Percentiles rank a stretch among this genome's conserved stretches.
Evolutionary conservation across 2,797 vertebrate genomes (phyloP).

Genomic region (Melopsittacus undulatus): DNA sequence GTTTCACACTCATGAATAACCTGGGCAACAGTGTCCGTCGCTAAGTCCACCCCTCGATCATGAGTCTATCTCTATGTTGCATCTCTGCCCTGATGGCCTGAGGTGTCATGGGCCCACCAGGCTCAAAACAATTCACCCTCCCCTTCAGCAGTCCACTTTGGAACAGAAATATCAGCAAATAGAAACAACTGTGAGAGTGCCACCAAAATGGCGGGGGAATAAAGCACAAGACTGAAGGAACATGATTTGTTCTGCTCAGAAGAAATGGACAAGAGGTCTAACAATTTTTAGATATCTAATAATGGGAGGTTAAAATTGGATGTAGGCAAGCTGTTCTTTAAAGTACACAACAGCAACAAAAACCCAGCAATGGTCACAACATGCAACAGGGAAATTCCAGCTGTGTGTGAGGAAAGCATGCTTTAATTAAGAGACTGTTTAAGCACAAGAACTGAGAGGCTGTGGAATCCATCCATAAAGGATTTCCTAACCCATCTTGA

Average conservation of each 20-base stretch:
- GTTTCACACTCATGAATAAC: too few species aligned
- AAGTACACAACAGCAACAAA: not conserved
- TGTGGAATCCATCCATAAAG: not conserved
- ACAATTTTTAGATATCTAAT: not conserved
- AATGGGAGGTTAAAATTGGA: not conserved
- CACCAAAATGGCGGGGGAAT: not conserved
- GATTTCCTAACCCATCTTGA: not conserved
- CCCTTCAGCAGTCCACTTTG: not conserved
- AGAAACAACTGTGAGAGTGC: not conserved
- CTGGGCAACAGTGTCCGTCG: too few species aligned
- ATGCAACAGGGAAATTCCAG: not conserved
- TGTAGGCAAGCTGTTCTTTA: not conserved
- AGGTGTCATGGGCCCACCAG: too few species aligned
- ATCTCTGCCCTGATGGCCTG: too few species aligned
- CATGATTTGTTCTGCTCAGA: not conserved
- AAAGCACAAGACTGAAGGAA: not conserved
- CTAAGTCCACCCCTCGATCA: too few species aligned
- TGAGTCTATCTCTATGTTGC: too few species aligned
- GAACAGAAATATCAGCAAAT: not conserved
- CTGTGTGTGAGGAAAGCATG: not conserved
- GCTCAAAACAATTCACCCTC: too few species aligned
- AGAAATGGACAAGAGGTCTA: not conserved
- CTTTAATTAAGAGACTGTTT: not conserved
- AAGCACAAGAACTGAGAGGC: not conserved
- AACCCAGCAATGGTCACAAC: not conserved